phyloP scores from a whole-genome alignment of 2,113 vertebrate genomes.

The Panthera tigris region DNA sequence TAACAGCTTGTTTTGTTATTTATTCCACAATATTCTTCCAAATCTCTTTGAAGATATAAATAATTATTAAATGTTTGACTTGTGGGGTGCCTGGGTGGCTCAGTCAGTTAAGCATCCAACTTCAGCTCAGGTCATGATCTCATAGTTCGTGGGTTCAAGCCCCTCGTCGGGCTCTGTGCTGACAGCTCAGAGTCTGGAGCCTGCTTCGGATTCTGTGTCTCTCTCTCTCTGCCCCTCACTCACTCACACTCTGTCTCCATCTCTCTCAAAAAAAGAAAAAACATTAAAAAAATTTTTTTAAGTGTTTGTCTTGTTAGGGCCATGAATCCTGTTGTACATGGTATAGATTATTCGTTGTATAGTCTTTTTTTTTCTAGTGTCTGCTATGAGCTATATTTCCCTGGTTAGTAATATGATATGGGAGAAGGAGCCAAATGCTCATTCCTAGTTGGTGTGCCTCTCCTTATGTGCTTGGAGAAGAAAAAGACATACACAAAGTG shows the following conservation, averaged over 20 bases:
- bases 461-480: not conserved
- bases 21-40: not conserved
- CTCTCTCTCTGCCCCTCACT: no score
- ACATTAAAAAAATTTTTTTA: no score
- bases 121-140: no score
- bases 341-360: not conserved
- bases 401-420: not conserved
- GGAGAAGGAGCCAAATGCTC: not conserved
- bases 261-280: no score
- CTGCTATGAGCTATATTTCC: not conserved
- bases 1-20: not conserved
- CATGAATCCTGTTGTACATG: not conserved
- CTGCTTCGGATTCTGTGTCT: no score
- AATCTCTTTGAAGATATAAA: not conserved
- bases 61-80: not conserved
- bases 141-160: no score
- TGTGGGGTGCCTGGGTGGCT: not conserved
- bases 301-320: not conserved
- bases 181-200: no score
- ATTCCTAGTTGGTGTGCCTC: not conserved
- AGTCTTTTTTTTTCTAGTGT: not conserved
- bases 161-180: no score
- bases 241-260: no score
- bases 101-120: no score
- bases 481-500: not conserved